phyloP scores from a whole-genome alignment of 2,888 invertebrate species.

The Lamproptera curius region DNA sequence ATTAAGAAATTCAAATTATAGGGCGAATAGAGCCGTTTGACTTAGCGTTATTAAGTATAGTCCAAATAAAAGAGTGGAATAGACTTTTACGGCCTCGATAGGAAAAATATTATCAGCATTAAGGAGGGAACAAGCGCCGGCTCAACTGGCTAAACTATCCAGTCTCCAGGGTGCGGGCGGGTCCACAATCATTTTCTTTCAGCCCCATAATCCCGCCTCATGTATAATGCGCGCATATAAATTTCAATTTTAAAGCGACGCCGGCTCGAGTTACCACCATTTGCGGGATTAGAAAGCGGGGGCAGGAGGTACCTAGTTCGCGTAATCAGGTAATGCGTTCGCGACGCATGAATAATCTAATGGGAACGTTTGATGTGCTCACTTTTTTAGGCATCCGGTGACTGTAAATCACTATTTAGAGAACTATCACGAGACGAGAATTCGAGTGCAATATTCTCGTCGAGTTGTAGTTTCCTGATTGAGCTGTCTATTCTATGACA shows the following conservation, averaged over 20 bases:
- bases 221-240: constrained; percentile 74
- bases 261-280: constrained; percentile 69
- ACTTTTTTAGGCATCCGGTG: constrained; percentile 27
- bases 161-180: constrained; percentile 30
- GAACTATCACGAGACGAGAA: no score
- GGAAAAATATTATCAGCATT: no score
- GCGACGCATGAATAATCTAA: constrained; percentile 53
- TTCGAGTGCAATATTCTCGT: no score
- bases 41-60: no score
- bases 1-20: no score
- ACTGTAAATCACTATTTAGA: no score
- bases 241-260: constrained; percentile 75
- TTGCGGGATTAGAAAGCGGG: constrained; percentile 63
- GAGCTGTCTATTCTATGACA: no score
- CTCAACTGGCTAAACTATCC: constrained; percentile 27
- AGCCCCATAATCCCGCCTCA: constrained; percentile 56
- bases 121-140: no score
- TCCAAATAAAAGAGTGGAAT: no score
- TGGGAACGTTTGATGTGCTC: constrained; percentile 23
- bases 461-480: no score
- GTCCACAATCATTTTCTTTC: constrained; percentile 41
- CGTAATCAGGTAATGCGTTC: constrained; percentile 61
- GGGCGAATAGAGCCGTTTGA: no score
- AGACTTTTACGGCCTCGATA: no score
- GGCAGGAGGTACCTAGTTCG: constrained; percentile 26